phyloP scores from a whole-genome alignment of 2,113 vertebrate genomes.

The Phainopepla nitens region DNA sequence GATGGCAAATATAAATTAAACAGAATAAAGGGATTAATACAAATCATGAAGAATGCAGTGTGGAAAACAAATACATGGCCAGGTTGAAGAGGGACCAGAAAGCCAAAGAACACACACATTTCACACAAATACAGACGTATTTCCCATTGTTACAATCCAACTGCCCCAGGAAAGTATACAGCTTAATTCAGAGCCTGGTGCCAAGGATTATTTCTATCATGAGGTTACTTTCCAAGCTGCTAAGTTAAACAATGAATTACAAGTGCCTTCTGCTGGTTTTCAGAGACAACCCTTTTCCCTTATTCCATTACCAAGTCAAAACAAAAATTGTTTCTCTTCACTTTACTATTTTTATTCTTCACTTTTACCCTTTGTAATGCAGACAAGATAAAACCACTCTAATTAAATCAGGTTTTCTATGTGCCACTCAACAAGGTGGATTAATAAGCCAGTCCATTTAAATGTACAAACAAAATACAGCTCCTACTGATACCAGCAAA shows the following conservation, averaged over 20 bases:
- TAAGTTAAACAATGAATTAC: background rate
- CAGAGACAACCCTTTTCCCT: background rate
- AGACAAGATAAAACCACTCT: background rate
- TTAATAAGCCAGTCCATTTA: background rate
- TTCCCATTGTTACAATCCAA: background rate
- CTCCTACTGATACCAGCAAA: background rate
- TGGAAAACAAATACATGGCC: background rate
- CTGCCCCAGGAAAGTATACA: background rate
- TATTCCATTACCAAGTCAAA: background rate
- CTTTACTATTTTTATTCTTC: background rate
- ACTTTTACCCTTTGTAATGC: background rate
- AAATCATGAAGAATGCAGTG: background rate
- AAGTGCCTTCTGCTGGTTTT: background rate
- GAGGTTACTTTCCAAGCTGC: background rate
- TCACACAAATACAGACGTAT: background rate
- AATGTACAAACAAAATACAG: accelerated
- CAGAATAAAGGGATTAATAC: background rate
- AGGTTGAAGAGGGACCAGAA: background rate
- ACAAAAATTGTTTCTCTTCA: background rate
- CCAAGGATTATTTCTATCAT: background rate
- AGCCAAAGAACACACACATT: background rate
- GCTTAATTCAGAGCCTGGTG: background rate
- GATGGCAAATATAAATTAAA: background rate
- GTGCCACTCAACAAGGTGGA: background rate
- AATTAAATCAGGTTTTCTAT: background rate